phyloP scores from a whole-genome alignment of 2,888 invertebrate species.

The Drosophila eohydei region DNA sequence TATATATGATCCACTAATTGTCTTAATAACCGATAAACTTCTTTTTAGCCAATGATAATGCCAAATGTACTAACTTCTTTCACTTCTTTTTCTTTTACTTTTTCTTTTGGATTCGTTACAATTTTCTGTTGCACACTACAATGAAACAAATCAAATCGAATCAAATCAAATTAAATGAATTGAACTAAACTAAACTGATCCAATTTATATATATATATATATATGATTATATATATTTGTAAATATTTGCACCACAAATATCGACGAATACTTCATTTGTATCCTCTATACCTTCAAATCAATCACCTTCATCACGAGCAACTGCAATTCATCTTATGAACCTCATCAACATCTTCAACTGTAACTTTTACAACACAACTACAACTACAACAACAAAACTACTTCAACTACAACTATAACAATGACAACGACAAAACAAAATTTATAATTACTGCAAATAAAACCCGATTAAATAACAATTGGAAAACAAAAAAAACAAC shows the following conservation, averaged over 20 bases:
- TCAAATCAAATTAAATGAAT: conserved; percentile 25
- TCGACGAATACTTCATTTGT: conserved; percentile 37
- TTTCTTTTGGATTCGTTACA: conserved; percentile 66
- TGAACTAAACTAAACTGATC: conserved; percentile 29
- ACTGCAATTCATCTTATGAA: conserved; percentile 44
- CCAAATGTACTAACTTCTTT: conserved; percentile 61
- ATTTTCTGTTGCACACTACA: conserved; percentile 67
- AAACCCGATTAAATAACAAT: conserved; percentile 35
- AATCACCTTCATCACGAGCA: conserved; percentile 38
- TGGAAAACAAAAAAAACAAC: conserved; percentile 25
- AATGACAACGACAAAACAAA: conserved; percentile 24
- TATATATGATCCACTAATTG: conserved; percentile 10
- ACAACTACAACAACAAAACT: not conserved
- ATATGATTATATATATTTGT: conserved; percentile 26
- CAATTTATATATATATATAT: conserved; percentile 9
- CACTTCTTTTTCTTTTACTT: conserved; percentile 70
- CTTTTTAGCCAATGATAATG: conserved; percentile 29
- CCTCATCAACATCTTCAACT: conserved; percentile 49
- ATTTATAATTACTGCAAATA: conserved; percentile 34
- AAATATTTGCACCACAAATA: conserved; percentile 61
- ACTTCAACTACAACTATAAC: not conserved
- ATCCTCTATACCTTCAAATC: conserved; percentile 10
- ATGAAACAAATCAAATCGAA: conserved; percentile 43
- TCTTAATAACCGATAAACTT: conserved; percentile 41
- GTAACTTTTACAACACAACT: conserved; percentile 12